Evolutionary conservation across 2,888 invertebrate genomes (phyloP).

Genomic region (Cryptops parisi): DNA sequence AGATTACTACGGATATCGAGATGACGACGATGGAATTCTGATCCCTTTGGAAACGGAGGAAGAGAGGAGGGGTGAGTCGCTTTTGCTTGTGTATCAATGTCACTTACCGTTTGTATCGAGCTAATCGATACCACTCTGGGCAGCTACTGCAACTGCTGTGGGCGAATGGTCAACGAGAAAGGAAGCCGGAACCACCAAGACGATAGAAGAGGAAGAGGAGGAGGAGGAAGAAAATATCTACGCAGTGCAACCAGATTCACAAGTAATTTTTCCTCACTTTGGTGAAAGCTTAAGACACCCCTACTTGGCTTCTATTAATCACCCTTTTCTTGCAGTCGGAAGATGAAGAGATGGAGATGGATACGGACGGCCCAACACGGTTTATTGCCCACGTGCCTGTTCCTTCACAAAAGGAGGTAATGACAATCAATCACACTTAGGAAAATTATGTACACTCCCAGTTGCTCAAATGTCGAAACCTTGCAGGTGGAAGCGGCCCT

Average conservation of each 20-base stretch:
- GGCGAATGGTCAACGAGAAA: constrained; percentile 51
- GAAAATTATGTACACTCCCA: neutral
- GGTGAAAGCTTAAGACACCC: too few species aligned
- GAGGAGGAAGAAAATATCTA: constrained; percentile 58
- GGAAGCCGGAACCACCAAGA: constrained; percentile 33
- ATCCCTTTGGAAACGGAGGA: constrained; percentile 69
- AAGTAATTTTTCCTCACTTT: too few species aligned
- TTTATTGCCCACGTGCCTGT: constrained; percentile 80
- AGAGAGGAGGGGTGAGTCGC: constrained; percentile 49
- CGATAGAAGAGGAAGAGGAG: constrained; percentile 33
- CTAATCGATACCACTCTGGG: too few species aligned
- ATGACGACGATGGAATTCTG: constrained; percentile 94
- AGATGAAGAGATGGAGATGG: constrained; percentile 25
- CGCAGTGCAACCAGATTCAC: constrained; percentile 31
- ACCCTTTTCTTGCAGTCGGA: too few species aligned
- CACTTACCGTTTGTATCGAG: constrained; percentile 19
- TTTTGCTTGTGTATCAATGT: neutral
- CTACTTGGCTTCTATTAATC: too few species aligned
- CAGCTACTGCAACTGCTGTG: constrained; percentile 45
- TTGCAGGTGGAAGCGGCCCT: constrained; percentile 69
- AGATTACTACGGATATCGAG: constrained; percentile 96
- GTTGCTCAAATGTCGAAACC: neutral
- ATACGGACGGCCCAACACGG: constrained; percentile 34
- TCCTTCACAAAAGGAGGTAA: constrained; percentile 72
- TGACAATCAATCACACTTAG: neutral